Evolutionary conservation across 2,888 invertebrate species (phyloP).

Genomic region (Calameuta pallipes): DNA sequence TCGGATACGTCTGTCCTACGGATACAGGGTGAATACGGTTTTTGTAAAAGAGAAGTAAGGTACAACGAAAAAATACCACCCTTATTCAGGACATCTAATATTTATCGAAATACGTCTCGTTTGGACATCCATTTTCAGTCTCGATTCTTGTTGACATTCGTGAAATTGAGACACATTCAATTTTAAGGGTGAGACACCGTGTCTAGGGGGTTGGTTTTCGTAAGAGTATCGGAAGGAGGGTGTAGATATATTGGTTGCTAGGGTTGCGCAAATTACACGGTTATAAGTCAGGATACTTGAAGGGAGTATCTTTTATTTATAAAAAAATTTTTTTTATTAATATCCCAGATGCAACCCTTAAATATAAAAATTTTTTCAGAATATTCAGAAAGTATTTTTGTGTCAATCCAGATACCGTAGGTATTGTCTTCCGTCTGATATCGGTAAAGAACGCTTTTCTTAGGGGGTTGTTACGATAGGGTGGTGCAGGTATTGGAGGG

Average conservation of each 20-base stretch:
- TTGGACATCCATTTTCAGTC: conserved; percentile 42
- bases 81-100: conserved; percentile 18
- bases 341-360: background rate
- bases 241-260: background rate
- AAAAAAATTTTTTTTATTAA: background rate
- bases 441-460: background rate
- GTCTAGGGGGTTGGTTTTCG: background rate
- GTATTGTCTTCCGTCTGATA: background rate
- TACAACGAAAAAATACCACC: background rate
- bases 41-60: background rate
- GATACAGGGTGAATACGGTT: background rate
- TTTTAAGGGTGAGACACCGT: conserved; percentile 29
- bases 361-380: background rate
- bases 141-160: conserved; percentile 52
- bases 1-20: background rate
- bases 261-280: conserved; percentile 19
- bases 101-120: conserved; percentile 43
- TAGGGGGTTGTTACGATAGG: background rate
- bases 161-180: conserved; percentile 48
- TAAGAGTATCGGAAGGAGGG: conserved; percentile 1
- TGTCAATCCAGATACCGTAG: background rate
- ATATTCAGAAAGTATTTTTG: background rate
- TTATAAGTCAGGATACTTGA: conserved; percentile 17
- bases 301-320: background rate
- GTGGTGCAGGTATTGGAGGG: background rate